Evolutionary conservation across 1,140 invertebrate genomes (phyloP).

Genomic region (Aphis craccivora): DNA sequence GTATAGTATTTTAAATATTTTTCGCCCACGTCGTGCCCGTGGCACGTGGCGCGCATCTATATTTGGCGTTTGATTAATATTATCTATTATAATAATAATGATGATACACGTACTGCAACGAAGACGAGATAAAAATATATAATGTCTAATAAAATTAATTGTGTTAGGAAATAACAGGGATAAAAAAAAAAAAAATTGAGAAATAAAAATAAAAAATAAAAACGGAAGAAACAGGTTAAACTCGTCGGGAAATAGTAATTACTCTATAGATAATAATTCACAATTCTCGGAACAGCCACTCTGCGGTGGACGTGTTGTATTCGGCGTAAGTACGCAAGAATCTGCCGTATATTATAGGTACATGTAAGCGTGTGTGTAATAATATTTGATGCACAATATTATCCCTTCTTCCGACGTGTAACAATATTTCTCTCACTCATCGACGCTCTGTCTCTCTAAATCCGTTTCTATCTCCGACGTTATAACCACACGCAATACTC

Average conservation of each 20-base stretch:
- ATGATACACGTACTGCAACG: no score
- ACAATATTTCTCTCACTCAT: not conserved
- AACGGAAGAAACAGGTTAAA: conserved; percentile 51
- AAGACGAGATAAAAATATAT: not conserved
- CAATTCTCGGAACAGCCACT: not conserved
- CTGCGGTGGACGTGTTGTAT: not conserved
- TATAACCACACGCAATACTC: not conserved
- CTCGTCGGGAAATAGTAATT: conserved; percentile 47
- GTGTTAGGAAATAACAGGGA: not conserved
- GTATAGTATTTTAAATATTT: not conserved
- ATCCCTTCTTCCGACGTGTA: not conserved
- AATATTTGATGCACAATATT: conserved; percentile 16
- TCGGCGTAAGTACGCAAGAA: conserved; percentile 27
- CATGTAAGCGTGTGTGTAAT: not conserved
- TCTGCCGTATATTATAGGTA: not conserved
- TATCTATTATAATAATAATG: not conserved
- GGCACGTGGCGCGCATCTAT: not conserved
- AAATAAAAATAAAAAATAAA: not conserved
- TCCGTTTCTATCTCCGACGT: not conserved
- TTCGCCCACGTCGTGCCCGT: not conserved
- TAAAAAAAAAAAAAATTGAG: not conserved
- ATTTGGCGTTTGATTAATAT: not conserved
- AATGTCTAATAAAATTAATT: not conserved
- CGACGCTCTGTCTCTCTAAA: not conserved
- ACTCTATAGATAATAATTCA: conserved; percentile 26